A percentile compares a stretch with the other conserved stretches of the same genome.
Evolutionary conservation across 2,888 invertebrate species (phyloP).

Genomic region (Torymus tubicola): DNA sequence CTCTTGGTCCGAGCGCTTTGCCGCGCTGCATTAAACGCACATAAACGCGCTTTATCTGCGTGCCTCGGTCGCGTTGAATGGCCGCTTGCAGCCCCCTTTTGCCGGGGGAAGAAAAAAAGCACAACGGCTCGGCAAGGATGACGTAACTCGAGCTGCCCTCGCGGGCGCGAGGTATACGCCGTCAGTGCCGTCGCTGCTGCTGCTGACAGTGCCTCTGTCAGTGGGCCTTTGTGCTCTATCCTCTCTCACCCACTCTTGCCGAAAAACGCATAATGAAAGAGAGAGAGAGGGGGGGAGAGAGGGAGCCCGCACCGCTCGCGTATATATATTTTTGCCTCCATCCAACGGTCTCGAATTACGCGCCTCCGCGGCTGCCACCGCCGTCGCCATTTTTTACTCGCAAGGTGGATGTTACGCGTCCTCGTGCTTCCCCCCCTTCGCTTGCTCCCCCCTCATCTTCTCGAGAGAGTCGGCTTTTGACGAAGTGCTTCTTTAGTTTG

Average conservation of each 20-base stretch:
- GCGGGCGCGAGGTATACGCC: not conserved
- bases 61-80: slow-evolving; percentile 1
- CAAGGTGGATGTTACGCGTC: slow-evolving; percentile 41
- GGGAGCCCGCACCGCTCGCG: slow-evolving; percentile 1
- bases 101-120: slow-evolving; percentile 27
- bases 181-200: slow-evolving; percentile 3
- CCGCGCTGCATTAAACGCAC: slow-evolving; percentile 4
- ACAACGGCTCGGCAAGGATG: slow-evolving; percentile 58
- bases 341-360: slow-evolving; percentile 26
- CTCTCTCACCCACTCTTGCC: slow-evolving; percentile 2
- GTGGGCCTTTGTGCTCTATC: slow-evolving; percentile 29
- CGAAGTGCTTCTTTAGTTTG: slow-evolving; percentile 72
- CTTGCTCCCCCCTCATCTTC: not conserved
- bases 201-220: slow-evolving; percentile 22
- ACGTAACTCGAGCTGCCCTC: slow-evolving; percentile 70
- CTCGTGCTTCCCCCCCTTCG: slow-evolving; percentile 1
- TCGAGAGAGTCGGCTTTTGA: slow-evolving; percentile 71
- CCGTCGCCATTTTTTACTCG: slow-evolving; percentile 27
- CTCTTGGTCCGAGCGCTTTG: slow-evolving; percentile 1
- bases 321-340: slow-evolving; percentile 11
- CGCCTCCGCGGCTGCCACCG: slow-evolving; percentile 21
- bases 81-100: not conserved
- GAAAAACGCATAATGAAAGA: not conserved
- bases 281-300: not conserved
- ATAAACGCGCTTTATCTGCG: not conserved